Conservation (phyloP, 2,888 invertebrate species). For the Aphodius granarius region DNA sequence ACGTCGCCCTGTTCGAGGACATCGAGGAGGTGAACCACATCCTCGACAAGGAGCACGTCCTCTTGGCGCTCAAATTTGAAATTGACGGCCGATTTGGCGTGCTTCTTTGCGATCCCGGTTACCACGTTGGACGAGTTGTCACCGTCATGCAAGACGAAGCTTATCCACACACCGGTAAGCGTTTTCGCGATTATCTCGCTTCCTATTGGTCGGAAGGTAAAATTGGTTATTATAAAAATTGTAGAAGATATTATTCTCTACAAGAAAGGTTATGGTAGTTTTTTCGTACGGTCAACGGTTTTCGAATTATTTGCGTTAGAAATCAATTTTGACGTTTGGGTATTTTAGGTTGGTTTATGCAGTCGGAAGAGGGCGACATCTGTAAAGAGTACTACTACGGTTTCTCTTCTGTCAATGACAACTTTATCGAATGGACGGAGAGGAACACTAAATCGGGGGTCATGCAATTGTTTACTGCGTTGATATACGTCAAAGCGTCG, state of each 20-base stretch:
- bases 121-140: conserved; percentile 83
- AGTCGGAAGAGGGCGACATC: conserved; percentile 74
- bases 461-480: conserved; percentile 60
- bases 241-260: too few relatives aligned
- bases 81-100: conserved; percentile 75
- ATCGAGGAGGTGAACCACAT: conserved; percentile 59
- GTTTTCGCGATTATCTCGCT: background rate
- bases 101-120: conserved; percentile 86
- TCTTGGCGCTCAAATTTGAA: conserved; percentile 74
- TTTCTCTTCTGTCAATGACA: conserved; percentile 66
- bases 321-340: too few relatives aligned
- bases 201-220: too few relatives aligned
- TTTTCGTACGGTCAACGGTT: too few relatives aligned
- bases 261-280: too few relatives aligned
- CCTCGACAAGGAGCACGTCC: conserved; percentile 85
- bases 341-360: conserved; percentile 83
- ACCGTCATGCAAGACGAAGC: conserved; percentile 84
- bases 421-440: conserved; percentile 86
- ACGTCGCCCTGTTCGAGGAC: conserved; percentile 62
- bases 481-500: conserved; percentile 78
- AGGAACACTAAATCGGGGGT: conserved; percentile 69
- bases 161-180: conserved; percentile 85
- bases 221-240: too few relatives aligned
- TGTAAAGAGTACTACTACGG: conserved; percentile 85
- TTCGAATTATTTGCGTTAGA: too few relatives aligned